phyloP scores from a whole-genome alignment of 2,888 invertebrate genomes.

The Trissonchulus sp. region DNA sequence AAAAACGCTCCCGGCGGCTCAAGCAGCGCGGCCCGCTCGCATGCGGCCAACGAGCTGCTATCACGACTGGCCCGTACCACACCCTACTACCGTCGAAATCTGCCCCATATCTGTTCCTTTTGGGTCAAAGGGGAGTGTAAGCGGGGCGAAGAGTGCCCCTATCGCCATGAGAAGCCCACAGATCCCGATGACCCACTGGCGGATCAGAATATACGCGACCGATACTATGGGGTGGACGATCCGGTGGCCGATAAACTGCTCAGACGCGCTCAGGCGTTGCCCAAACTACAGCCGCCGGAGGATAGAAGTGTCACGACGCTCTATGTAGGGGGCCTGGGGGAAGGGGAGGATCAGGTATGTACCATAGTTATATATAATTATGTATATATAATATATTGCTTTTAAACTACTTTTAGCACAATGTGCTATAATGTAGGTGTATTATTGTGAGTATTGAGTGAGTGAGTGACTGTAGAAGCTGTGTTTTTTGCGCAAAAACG shows the following conservation, averaged over 20 bases:
- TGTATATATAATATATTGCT: no score
- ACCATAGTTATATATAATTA: no score
- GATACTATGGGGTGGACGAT: conserved; percentile 88
- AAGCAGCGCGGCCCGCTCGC: no score
- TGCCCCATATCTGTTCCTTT: conserved; percentile 92
- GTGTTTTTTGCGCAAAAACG: no score
- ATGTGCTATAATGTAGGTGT: no score
- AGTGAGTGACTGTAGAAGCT: no score
- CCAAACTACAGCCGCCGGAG: conserved; percentile 87
- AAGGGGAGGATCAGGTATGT: no score
- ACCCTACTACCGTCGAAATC: conserved; percentile 87
- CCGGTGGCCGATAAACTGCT: conserved; percentile 90
- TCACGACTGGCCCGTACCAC: conserved; percentile 81
- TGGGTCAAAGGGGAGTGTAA: conserved; percentile 98
- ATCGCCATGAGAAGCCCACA: conserved; percentile 83
- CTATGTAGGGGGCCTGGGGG: conserved; percentile 91
- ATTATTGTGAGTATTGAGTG: no score
- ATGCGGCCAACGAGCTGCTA: background rate
- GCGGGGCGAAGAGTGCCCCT: conserved; percentile 65
- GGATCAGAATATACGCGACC: conserved; percentile 88
- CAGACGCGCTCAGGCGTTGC: conserved; percentile 82
- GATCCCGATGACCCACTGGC: conserved; percentile 94
- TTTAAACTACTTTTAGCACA: no score
- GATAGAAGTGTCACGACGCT: conserved; percentile 91
- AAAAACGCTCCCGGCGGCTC: no score